Conservation (phyloP, 2,797 vertebrate genomes). For the Gila robusta region DNA sequence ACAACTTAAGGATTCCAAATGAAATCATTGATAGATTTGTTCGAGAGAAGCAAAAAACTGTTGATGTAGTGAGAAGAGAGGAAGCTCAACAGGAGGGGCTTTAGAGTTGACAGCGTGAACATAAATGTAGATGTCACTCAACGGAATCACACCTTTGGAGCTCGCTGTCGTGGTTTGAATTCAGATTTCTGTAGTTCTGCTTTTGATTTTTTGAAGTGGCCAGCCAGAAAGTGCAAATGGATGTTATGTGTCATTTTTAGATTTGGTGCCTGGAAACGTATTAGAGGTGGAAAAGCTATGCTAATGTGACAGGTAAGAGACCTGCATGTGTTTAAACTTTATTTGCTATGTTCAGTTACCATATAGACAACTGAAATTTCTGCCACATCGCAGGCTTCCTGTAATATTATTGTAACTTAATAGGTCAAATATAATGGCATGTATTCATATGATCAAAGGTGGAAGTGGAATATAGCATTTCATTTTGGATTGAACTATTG, state of each 20-base stretch:
- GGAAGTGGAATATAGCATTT: not conserved
- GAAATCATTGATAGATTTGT: not conserved
- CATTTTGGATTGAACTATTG: not conserved
- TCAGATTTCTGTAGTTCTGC: not conserved
- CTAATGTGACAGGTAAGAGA: conserved; percentile 40
- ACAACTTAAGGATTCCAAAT: not conserved
- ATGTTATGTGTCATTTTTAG: conserved; percentile 11
- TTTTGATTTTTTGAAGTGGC: not conserved
- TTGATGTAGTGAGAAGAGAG: conserved; percentile 6
- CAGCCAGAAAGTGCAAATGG: not conserved
- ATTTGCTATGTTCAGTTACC: not conserved
- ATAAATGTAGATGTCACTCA: not conserved
- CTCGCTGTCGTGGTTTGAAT: not conserved
- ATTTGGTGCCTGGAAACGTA: not conserved
- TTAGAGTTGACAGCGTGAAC: not conserved
- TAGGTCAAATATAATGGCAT: not conserved
- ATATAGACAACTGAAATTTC: not conserved
- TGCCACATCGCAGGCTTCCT: not conserved
- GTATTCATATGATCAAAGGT: not conserved
- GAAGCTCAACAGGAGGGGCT: conserved; percentile 36
- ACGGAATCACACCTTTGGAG: conserved; percentile 13
- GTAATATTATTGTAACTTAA: not conserved
- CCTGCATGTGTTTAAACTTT: not conserved
- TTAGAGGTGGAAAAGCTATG: conserved; percentile 30
- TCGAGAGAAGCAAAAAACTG: not conserved